Conservation (phyloP, 2,888 invertebrate species). For the Chrysolina oricalcia region DNA sequence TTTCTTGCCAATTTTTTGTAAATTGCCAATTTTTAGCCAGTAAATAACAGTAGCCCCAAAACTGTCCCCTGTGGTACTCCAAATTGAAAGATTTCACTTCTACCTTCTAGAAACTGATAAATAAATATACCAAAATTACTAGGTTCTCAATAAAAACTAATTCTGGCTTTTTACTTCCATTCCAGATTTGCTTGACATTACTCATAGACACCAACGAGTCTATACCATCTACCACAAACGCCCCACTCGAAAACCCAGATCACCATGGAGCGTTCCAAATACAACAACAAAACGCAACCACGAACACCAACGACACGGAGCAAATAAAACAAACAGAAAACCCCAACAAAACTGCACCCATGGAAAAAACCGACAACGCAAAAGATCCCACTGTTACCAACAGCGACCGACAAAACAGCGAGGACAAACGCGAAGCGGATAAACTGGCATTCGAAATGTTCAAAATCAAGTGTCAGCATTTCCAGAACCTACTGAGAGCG, state of each 20-base stretch:
- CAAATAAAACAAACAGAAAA: background rate
- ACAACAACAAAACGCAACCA: background rate
- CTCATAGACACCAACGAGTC: background rate
- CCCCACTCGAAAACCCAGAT: background rate
- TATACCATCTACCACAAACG: constrained; percentile 16
- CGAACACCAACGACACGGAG: background rate
- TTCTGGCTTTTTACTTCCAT: background rate
- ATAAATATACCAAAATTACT: too few species aligned
- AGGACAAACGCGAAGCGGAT: constrained; percentile 49
- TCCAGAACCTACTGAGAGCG: constrained; percentile 55
- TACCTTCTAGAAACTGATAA: too few species aligned
- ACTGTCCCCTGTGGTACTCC: too few species aligned
- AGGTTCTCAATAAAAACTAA: background rate
- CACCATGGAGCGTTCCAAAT: background rate
- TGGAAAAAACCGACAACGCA: background rate
- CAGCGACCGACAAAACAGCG: constrained; percentile 52
- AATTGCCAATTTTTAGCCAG: too few species aligned
- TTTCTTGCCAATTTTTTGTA: too few species aligned
- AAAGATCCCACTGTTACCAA: constrained; percentile 57
- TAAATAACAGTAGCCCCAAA: too few species aligned
- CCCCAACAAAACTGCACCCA: background rate
- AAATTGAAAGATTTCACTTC: too few species aligned
- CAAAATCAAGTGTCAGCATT: constrained; percentile 63
- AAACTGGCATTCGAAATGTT: constrained; percentile 60
- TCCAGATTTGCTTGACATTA: constrained; percentile 1